Percentiles rank a stretch among this genome's conserved stretches.
These are phyloP conservation scores for Apaloderma vittatum DNA, from an alignment of 2,113 vertebrate species.

Conservation along the genomic window DNA sequence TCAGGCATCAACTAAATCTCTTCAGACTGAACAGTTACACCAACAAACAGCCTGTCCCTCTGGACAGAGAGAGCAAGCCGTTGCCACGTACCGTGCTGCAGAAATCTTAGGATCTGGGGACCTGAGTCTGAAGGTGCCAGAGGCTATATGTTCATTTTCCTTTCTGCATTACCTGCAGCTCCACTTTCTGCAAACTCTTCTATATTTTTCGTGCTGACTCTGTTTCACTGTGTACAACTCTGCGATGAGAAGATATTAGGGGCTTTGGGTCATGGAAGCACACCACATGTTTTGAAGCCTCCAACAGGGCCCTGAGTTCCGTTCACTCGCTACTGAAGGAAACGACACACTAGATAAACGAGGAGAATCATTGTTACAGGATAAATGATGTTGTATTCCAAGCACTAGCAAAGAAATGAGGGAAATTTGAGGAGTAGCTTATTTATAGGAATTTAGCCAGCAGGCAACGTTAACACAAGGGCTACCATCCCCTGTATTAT, in stretches of 20 bases:
- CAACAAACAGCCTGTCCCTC: background rate
- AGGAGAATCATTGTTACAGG: background rate
- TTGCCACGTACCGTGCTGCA: constrained; percentile 59
- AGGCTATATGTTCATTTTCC: constrained; percentile 78
- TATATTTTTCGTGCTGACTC: constrained; percentile 68
- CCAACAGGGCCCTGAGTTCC: rapidly evolving
- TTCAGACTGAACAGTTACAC: background rate
- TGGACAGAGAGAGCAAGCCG: background rate
- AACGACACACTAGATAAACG: rapidly evolving
- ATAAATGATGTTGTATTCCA: background rate
- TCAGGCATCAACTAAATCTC: background rate
- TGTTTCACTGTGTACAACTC: constrained; percentile 73
- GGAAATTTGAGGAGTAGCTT: background rate
- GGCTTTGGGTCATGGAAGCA: background rate
- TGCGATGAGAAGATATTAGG: background rate
- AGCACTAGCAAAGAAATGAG: background rate
- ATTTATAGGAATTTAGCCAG: background rate
- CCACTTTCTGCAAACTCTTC: constrained; percentile 78
- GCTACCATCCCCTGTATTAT: background rate
- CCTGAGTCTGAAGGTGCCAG: constrained; percentile 81
- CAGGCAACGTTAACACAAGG: background rate
- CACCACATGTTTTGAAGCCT: background rate
- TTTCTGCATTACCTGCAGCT: constrained; percentile 77
- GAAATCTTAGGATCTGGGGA: constrained; percentile 78
- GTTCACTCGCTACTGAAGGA: background rate